Evolutionary conservation across 1,140 invertebrate genomes (phyloP).

Genomic region (Brachionus manjavacas): DNA sequence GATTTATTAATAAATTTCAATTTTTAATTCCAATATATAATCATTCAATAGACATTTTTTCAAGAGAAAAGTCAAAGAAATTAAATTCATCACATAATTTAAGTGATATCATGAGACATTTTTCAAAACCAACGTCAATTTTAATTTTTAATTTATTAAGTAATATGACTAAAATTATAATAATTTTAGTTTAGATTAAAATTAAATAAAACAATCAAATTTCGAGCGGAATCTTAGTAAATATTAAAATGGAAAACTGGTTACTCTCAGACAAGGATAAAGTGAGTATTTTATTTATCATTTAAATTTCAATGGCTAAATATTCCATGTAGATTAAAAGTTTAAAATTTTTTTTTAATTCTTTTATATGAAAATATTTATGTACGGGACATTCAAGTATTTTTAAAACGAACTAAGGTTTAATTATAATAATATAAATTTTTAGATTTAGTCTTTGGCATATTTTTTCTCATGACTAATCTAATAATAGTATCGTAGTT

Average conservation of each 20-base stretch:
- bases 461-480: too few species aligned
- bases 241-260: slow-evolving; percentile 16
- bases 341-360: too few species aligned
- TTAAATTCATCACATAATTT: not conserved
- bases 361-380: too few species aligned
- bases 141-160: not conserved
- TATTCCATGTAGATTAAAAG: too few species aligned
- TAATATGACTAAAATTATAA: slow-evolving; percentile 29
- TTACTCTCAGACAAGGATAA: slow-evolving; percentile 37
- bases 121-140: not conserved
- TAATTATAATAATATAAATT: too few species aligned
- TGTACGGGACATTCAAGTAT: too few species aligned
- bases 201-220: not conserved
- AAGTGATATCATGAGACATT: not conserved
- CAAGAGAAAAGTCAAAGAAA: not conserved
- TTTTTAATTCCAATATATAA: not conserved
- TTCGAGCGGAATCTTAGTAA: not conserved
- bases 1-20: not conserved
- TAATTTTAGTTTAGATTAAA: not conserved
- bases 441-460: too few species aligned
- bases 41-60: not conserved
- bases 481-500: too few species aligned
- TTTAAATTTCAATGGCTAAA: not conserved
- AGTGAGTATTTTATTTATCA: not conserved
- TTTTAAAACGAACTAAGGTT: too few species aligned